Percentiles rank a stretch among this genome's conserved stretches.
phyloP scores from a whole-genome alignment of 2,113 vertebrate species.

The Piprites chloris region DNA sequence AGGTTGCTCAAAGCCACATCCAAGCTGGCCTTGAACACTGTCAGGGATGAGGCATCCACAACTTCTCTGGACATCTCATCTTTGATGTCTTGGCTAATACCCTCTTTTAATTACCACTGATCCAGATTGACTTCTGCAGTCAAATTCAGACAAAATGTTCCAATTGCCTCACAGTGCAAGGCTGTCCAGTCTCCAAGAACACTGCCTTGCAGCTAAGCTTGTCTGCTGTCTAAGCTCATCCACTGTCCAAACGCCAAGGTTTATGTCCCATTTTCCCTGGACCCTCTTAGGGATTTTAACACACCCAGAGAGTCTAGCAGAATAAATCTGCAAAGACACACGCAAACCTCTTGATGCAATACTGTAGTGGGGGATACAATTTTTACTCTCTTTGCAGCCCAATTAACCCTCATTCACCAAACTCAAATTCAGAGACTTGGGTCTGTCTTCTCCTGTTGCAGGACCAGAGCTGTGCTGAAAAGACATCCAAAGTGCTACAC shows the following conservation, averaged over 20 bases:
- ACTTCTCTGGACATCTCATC: not conserved
- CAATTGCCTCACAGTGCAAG: not conserved
- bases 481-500: not conserved
- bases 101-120: not conserved
- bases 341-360: fast-evolving
- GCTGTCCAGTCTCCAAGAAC: not conserved
- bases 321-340: not conserved
- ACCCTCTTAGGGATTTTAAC: not conserved
- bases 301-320: not conserved
- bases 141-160: not conserved
- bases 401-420: not conserved
- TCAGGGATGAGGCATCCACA: not conserved
- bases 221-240: not conserved
- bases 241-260: not conserved
- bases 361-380: not conserved
- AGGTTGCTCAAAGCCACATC: not conserved
- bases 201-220: not conserved
- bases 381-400: not conserved
- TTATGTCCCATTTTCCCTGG: not conserved
- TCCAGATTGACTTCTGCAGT: not conserved
- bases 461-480: not conserved
- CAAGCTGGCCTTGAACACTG: not conserved
- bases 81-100: not conserved
- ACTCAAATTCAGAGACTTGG: not conserved
- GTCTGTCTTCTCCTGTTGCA: not conserved